A percentile compares a stretch with the other conserved stretches of the same genome.
Evolutionary conservation across 2,888 invertebrate species (phyloP).

Genomic region (Eudasyphora cyanicolor): DNA sequence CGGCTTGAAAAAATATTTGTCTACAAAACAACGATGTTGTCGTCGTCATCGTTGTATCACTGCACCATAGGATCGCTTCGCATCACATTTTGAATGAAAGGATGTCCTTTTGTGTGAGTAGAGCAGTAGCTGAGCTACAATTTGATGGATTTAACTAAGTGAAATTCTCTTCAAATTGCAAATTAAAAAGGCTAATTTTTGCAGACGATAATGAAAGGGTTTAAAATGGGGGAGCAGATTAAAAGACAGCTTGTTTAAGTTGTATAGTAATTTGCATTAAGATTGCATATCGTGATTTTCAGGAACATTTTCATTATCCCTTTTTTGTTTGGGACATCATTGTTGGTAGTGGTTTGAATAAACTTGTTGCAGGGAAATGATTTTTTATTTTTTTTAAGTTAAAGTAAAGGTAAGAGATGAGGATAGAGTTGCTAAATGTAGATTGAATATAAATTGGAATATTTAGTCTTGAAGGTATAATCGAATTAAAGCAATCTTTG

Average conservation of each 20-base stretch:
- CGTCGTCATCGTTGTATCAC: no score
- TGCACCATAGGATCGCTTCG: no score
- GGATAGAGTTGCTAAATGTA: no score
- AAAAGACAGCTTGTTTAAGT: background rate
- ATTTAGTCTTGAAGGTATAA: no score
- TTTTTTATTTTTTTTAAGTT: no score
- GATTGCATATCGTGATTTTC: background rate
- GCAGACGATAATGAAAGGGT: background rate
- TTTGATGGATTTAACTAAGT: background rate
- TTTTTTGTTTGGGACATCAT: background rate
- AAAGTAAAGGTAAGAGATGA: no score
- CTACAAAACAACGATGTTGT: background rate
- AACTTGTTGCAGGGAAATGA: no score
- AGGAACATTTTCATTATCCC: background rate
- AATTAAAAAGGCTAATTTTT: background rate
- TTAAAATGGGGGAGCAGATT: background rate
- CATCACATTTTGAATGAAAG: no score
- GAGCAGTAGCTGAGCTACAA: background rate
- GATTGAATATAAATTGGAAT: no score
- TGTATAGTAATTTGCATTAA: background rate
- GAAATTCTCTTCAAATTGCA: background rate
- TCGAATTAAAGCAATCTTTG: no score
- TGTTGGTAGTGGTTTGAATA: no score
- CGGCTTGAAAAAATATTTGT: slow-evolving; percentile 10
- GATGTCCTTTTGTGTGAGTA: no score